Conservation (phyloP, 2,888 invertebrate species). For the Sphaerophoria rueppellii region DNA sequence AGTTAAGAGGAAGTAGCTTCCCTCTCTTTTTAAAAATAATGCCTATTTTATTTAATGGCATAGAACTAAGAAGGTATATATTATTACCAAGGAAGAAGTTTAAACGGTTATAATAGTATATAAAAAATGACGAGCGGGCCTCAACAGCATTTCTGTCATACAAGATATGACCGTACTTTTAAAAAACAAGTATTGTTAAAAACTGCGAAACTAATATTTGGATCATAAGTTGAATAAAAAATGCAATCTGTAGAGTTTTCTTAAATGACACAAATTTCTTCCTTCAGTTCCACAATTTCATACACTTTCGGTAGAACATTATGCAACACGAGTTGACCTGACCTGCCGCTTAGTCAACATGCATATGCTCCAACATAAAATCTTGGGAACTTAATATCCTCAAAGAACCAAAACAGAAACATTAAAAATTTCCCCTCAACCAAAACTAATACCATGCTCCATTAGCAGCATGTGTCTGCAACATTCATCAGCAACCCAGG, state of each 20-base stretch:
- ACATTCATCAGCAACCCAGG: conserved; percentile 30
- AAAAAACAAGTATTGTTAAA: too few relatives aligned
- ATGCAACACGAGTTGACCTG: conserved; percentile 11
- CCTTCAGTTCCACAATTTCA: background rate
- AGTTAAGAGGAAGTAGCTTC: too few relatives aligned
- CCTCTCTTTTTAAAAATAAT: too few relatives aligned
- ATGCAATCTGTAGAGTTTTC: too few relatives aligned
- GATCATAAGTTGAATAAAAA: too few relatives aligned
- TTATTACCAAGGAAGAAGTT: background rate
- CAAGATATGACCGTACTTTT: background rate
- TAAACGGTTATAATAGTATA: background rate
- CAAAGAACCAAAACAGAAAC: conserved; percentile 12
- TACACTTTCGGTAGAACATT: background rate
- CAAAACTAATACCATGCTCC: conserved; percentile 24
- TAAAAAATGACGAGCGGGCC: background rate
- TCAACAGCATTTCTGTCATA: background rate
- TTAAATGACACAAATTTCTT: too few relatives aligned
- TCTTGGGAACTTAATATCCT: background rate
- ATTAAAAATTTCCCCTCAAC: conserved; percentile 34
- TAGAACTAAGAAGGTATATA: background rate
- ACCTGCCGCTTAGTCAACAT: conserved; percentile 40
- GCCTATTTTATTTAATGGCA: too few relatives aligned
- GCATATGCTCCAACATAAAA: conserved; percentile 26
- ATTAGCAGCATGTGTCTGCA: conserved; percentile 58
- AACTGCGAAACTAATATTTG: too few relatives aligned